These are phyloP conservation scores for Lysandra bellargus DNA, from an alignment of 2,888 invertebrate species.

Conservation along the genomic window DNA sequence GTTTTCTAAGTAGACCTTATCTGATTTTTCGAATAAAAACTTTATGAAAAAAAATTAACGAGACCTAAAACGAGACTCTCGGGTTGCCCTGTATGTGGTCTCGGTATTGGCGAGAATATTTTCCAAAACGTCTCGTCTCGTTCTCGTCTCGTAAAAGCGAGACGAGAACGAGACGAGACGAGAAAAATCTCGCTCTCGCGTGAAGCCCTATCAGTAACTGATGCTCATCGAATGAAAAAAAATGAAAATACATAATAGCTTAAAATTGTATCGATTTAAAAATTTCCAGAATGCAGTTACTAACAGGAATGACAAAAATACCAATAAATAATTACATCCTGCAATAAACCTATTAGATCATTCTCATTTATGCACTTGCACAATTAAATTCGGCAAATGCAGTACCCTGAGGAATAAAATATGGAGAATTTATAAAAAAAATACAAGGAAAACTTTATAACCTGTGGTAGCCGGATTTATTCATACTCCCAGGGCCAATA, in stretches of 20 bases:
- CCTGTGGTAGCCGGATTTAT: background rate
- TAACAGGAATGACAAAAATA: slow-evolving; percentile 23
- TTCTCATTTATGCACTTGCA: slow-evolving; percentile 1
- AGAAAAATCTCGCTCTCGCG: too few relatives aligned
- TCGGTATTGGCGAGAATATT: too few relatives aligned
- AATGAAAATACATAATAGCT: background rate
- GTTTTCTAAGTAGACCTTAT: too few relatives aligned
- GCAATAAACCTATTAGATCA: slow-evolving; percentile 28
- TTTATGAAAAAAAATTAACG: too few relatives aligned
- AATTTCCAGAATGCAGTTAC: background rate
- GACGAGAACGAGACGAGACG: too few relatives aligned
- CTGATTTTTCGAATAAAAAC: too few relatives aligned
- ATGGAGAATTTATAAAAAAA: background rate
- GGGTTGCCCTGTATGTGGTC: too few relatives aligned
- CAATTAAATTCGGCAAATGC: background rate
- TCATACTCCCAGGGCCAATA: background rate
- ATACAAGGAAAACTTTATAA: background rate
- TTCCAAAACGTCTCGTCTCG: too few relatives aligned
- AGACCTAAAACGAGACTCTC: too few relatives aligned
- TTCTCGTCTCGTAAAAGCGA: too few relatives aligned
- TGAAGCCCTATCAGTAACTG: too few relatives aligned
- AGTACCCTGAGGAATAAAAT: background rate
- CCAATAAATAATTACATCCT: slow-evolving; percentile 16
- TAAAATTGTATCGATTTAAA: background rate
- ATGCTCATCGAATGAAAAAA: background rate